Percentiles rank a stretch among this genome's conserved stretches.
phyloP scores from a whole-genome alignment of 2,888 invertebrate genomes.

The Luperina testacea region DNA sequence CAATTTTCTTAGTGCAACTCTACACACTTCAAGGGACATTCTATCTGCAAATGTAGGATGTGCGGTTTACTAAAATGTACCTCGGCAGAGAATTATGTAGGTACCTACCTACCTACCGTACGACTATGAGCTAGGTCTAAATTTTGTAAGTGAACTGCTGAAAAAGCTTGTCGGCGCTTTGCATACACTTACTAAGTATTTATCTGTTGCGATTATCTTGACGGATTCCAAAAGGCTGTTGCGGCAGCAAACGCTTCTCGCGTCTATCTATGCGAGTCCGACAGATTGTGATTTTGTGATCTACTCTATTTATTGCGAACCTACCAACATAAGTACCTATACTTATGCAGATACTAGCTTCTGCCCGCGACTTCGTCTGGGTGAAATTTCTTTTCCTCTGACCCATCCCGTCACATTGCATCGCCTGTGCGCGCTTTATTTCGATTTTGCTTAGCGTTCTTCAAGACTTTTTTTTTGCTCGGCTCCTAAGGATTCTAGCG shows the following conservation, averaged over 20 bases:
- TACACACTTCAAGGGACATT: background rate
- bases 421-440: background rate
- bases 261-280: conserved; percentile 68
- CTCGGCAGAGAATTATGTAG: no score
- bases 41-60: background rate
- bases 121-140: background rate
- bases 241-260: conserved; percentile 66
- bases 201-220: conserved; percentile 72
- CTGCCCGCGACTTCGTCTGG: background rate
- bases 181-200: conserved; percentile 68
- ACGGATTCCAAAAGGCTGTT: conserved; percentile 64
- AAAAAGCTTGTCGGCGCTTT: conserved; percentile 61
- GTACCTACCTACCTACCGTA: no score
- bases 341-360: conserved; percentile 56
- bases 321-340: conserved; percentile 42
- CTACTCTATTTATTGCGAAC: conserved; percentile 61
- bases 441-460: background rate
- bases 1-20: background rate
- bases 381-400: background rate
- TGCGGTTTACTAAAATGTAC: background rate
- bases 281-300: conserved; percentile 73
- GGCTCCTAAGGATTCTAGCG: background rate
- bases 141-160: background rate
- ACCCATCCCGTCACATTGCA: background rate
- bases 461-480: background rate